A percentile compares a stretch with the other conserved stretches of the same genome.
Evolutionary conservation across 2,888 invertebrate species (phyloP).

Genomic region (Drosophila dives): DNA sequence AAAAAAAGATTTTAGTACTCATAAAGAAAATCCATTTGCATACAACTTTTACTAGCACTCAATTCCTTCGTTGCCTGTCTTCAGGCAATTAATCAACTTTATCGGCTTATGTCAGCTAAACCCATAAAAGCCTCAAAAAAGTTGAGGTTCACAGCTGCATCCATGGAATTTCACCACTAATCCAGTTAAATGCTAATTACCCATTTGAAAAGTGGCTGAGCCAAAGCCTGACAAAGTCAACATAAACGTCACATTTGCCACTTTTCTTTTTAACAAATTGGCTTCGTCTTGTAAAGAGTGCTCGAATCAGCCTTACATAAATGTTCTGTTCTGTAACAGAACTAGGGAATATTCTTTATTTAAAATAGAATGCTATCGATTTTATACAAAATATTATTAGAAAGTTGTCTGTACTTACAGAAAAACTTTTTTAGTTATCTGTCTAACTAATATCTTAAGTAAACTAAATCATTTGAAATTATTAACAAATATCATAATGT

Average conservation of each 20-base stretch:
- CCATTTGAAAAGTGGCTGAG: conserved; percentile 29
- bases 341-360: neutral
- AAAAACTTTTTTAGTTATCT: neutral
- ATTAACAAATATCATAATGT: neutral
- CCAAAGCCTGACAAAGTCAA: conserved; percentile 40
- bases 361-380: too few relatives aligned
- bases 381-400: too few relatives aligned
- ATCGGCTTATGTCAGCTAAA: conserved; percentile 69
- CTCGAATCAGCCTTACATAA: neutral
- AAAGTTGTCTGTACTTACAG: neutral
- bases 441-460: rapidly evolving
- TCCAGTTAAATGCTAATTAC: conserved; percentile 54
- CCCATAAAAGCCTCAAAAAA: conserved; percentile 21
- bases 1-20: neutral
- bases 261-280: neutral
- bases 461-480: neutral
- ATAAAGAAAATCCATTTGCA: neutral
- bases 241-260: conserved; percentile 1
- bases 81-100: conserved; percentile 67
- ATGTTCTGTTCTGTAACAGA: neutral
- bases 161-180: conserved; percentile 39
- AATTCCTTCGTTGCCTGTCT: neutral
- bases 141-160: conserved; percentile 38
- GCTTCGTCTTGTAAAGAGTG: neutral
- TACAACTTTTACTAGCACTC: conserved; percentile 7